These are phyloP conservation scores for Drosophila trapezifrons DNA, from an alignment of 1,140 invertebrate genomes.

Conservation along the genomic window DNA sequence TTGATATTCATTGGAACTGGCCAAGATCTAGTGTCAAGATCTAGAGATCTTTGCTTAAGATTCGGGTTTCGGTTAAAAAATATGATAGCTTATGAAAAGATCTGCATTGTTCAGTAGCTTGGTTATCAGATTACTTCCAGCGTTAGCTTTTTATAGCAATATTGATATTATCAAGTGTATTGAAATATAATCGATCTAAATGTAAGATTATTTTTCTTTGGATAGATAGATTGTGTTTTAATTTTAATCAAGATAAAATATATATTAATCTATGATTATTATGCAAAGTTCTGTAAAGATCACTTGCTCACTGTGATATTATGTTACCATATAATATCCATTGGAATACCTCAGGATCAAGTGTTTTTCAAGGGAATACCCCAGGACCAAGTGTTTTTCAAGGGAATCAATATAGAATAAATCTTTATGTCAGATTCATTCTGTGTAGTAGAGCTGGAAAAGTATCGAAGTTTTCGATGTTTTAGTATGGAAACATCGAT, in stretches of 20 bases:
- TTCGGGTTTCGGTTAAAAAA: not conserved
- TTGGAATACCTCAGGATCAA: not conserved
- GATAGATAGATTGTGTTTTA: too few species aligned
- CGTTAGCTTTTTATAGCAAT: not conserved
- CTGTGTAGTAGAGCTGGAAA: not conserved
- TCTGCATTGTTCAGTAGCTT: too few species aligned
- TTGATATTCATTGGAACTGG: not conserved
- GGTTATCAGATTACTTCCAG: not conserved
- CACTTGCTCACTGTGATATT: too few species aligned
- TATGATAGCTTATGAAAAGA: too few species aligned
- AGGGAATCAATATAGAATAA: not conserved
- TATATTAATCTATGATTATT: too few species aligned
- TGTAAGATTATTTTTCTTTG: too few species aligned
- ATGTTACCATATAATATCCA: not conserved
- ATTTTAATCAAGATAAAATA: too few species aligned
- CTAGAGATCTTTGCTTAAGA: not conserved
- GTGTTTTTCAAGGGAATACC: not conserved
- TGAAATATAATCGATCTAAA: too few species aligned
- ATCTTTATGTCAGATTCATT: not conserved
- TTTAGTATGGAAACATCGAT: too few species aligned
- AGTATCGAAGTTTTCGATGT: too few species aligned
- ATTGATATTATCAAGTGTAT: too few species aligned
- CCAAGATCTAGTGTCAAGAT: not conserved
- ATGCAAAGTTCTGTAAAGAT: too few species aligned
- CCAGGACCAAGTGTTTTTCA: not conserved